Percentiles rank a stretch among this genome's conserved stretches.
Conservation (phyloP, 2,113 vertebrate species). For the Dicaeum eximium region DNA sequence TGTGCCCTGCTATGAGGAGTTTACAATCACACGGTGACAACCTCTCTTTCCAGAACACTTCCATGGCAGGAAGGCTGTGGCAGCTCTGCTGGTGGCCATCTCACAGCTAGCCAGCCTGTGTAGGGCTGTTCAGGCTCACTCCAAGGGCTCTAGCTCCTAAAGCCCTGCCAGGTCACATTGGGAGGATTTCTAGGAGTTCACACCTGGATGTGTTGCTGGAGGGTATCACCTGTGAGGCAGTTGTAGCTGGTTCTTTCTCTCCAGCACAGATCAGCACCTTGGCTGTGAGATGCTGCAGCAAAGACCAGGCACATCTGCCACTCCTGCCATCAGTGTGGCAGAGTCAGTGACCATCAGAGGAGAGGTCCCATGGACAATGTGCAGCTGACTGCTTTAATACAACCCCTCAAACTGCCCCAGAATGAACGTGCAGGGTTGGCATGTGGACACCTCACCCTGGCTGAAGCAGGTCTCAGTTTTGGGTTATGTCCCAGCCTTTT, state of each 20-base stretch:
- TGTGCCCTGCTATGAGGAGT: fast-evolving
- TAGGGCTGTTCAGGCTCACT: not conserved
- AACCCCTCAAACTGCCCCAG: not conserved
- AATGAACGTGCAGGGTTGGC: not conserved
- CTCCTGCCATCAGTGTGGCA: not conserved
- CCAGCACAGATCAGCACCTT: not conserved
- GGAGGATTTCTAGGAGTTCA: not conserved
- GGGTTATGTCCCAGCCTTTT: not conserved
- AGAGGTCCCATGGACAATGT: not conserved
- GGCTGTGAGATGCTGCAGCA: not conserved
- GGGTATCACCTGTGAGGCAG: not conserved
- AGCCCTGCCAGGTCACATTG: not conserved
- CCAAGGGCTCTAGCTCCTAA: not conserved
- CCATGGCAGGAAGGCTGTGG: not conserved
- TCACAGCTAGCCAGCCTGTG: not conserved
- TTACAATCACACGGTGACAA: not conserved
- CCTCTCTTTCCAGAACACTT: not conserved
- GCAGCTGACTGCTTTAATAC: not conserved
- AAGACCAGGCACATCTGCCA: not conserved
- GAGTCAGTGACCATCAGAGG: not conserved
- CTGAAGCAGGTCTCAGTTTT: not conserved
- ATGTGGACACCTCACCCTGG: not conserved
- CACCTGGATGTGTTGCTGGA: fast-evolving
- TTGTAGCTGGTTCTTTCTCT: not conserved
- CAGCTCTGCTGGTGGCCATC: not conserved